Base-by-base conservation (phyloP, 2,888 invertebrate genomes). In the Plebejus anna region DNA sequence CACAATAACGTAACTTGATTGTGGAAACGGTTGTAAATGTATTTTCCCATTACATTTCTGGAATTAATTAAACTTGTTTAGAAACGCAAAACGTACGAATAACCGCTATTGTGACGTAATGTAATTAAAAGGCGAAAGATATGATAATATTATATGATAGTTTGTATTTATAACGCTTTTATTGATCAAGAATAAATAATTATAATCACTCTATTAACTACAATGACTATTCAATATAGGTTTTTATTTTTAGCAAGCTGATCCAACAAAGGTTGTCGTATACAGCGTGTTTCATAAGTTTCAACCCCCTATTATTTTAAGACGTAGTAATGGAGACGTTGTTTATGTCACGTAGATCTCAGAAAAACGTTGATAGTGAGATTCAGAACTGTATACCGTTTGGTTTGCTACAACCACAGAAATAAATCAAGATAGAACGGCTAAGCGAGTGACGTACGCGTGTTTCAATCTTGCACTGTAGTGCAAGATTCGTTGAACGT, bases 31-130 rank as follows among this genome's bases (percentile, higher is more conserved):
- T 55, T 55, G 55, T 55, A 55, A 16, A 13, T 55, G 55, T 55
- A 55, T 55, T 55, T n/a, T 70, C 70, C 70, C 16, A 42, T 70
- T 70, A 70, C 38, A 70, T 70, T 3, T 38, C 32, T 1, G 2
- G 7, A 70, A 38, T 70, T 70, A 36, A 38, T 70, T 70, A n/a
- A 70, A 70, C 70, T 38, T 70, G 70, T 32, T 32, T 32, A 70
- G 36, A 42, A 42, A 7, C n/a, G 32, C n/a, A 38, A 36, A 16
- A 38, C 13, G 16, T 38, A 36, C 1, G 59, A 59, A 59, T 22
- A 22, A 59, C 59, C 5, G 22, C n/a, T 22, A 22, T 59, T 59
- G 59, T 59, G 7, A 59, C 59, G 22, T 59, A 4, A 59, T 70
- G 16, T 70, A 70, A 70, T 70, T 70, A 70, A 22, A 22, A 22